Evolutionary conservation across 2,888 invertebrate species (phyloP), one percentile per base, ranked within the genome.

Genomic region (Caenorhabditis sinica): DNA sequence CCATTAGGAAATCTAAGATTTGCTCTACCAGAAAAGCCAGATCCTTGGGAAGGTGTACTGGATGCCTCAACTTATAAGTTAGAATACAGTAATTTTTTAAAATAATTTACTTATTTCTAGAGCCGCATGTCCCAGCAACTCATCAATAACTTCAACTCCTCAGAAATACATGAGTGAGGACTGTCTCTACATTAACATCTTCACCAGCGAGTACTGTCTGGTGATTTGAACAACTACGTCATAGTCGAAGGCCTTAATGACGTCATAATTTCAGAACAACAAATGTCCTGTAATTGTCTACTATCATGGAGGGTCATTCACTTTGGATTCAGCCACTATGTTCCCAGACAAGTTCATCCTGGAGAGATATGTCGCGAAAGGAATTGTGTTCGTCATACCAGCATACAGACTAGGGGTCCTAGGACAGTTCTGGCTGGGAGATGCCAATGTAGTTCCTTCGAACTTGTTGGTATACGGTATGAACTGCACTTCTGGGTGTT

Each of bases 401-500:
- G 90, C 88, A 5, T 89, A 87, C 36, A 84, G 91, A 33, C 53
- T 90, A 4, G 90, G 90, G 8, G 66, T 88, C 8, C 86, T 90
- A 40, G 90, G 89, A 1, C 87, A 89, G 33, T 79, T 89, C 9
- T 79, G 85, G 51, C 58, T 90, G 23, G 88, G 87, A 23, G 63
- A 86, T 20, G 81, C 83, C 13, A 69, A 80, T 11, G 63, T 75
- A 0, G 74, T 88, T n/a, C 83, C 81, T 4, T 49, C 76, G 17
- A 91, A 91, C 66, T 51, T 91, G 2, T 83, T 86, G 5, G 20
- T 89, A 13, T 80, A 89, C 49, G 90, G 88, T 88, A 28, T 58
- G 3, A 9, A 51, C 15, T 45, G 5, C 9, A 45, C 1, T 11
- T 36, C 5, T 8, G 30, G 33, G 23, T 68, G 33, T 33, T 20